phyloP scores from a whole-genome alignment of 2,113 vertebrate genomes.

The Chlorocebus sabaeus region DNA sequence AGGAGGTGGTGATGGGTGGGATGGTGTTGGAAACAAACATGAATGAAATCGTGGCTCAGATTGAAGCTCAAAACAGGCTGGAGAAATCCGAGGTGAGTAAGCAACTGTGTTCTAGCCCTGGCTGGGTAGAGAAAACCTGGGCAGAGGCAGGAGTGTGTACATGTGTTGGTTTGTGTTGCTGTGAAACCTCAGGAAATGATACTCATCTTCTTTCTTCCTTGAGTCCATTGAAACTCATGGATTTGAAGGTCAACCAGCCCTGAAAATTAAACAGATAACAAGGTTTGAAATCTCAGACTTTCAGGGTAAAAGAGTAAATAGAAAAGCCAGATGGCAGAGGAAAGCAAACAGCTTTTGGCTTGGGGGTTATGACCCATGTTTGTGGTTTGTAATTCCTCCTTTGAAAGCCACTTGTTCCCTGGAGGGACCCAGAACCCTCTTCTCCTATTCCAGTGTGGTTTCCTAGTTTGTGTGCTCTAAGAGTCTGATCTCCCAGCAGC shows the following conservation, averaged over 20 bases:
- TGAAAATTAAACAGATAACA: background rate
- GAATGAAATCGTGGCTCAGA: slow-evolving; percentile 94
- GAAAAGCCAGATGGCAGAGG: background rate
- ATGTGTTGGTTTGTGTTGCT: background rate
- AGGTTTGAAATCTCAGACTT: background rate
- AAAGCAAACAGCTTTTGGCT: background rate
- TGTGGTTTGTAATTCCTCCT: background rate
- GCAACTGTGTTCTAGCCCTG: accelerated
- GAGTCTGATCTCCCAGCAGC: background rate
- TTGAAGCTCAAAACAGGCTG: slow-evolving; percentile 93
- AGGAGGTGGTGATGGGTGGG: slow-evolving; percentile 95
- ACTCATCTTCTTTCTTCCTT: background rate
- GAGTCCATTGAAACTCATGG: background rate
- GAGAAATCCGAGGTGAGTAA: slow-evolving; percentile 94
- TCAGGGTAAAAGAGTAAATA: background rate
- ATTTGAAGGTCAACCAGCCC: background rate
- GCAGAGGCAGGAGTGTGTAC: background rate
- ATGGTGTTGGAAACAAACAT: slow-evolving; percentile 98
- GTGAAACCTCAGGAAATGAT: background rate
- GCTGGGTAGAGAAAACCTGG: background rate
- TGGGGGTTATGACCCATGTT: background rate
- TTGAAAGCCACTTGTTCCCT: background rate
- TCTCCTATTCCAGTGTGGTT: background rate
- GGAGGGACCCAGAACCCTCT: background rate
- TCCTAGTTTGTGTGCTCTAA: accelerated